A percentile compares a stretch with the other conserved stretches of the same genome.
These are phyloP conservation scores for Drosophila bifasciata DNA, from an alignment of 1,140 invertebrate species.

Conservation along the genomic window DNA sequence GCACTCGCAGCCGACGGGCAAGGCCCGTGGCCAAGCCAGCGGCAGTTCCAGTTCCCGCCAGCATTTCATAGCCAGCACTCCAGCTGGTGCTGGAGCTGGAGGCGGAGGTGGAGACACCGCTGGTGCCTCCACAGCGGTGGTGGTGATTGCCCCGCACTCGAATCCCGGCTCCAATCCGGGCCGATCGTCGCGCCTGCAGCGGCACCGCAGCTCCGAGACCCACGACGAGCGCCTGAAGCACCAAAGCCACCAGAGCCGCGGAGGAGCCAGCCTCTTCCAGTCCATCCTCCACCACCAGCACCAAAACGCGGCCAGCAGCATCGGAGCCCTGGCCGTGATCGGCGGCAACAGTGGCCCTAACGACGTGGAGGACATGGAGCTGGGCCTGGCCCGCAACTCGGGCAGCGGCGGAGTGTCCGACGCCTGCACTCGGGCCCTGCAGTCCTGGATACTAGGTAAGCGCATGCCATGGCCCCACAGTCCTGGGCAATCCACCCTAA, in stretches of 20 bases:
- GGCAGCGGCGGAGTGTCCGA: slow-evolving; percentile 48
- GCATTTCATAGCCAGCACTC: slow-evolving; percentile 53
- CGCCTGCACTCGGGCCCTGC: slow-evolving; percentile 51
- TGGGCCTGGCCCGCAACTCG: slow-evolving; percentile 60
- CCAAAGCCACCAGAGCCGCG: slow-evolving; percentile 40
- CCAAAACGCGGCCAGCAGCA: slow-evolving; percentile 46
- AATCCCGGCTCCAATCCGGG: slow-evolving; percentile 13
- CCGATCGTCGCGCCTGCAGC: slow-evolving; percentile 66
- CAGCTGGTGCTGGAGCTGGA: not conserved
- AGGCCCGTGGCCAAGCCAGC: slow-evolving; percentile 28
- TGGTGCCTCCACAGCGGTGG: slow-evolving; percentile 20
- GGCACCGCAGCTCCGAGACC: slow-evolving; percentile 80
- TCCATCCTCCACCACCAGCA: slow-evolving; percentile 70
- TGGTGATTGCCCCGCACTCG: slow-evolving; percentile 42
- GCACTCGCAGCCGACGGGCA: slow-evolving; percentile 45
- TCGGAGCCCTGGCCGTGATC: slow-evolving; percentile 39
- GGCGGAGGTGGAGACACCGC: not conserved
- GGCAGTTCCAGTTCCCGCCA: slow-evolving; percentile 44
- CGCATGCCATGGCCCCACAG: not conserved
- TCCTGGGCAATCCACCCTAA: not conserved
- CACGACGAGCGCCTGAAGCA: slow-evolving; percentile 78
- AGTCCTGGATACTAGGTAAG: slow-evolving; percentile 77
- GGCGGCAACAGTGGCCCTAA: slow-evolving; percentile 31
- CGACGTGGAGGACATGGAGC: slow-evolving; percentile 72
- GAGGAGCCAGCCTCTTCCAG: slow-evolving; percentile 54